phyloP scores from a whole-genome alignment of 2,797 vertebrate species.

The Percopsis omiscomaycus region DNA sequence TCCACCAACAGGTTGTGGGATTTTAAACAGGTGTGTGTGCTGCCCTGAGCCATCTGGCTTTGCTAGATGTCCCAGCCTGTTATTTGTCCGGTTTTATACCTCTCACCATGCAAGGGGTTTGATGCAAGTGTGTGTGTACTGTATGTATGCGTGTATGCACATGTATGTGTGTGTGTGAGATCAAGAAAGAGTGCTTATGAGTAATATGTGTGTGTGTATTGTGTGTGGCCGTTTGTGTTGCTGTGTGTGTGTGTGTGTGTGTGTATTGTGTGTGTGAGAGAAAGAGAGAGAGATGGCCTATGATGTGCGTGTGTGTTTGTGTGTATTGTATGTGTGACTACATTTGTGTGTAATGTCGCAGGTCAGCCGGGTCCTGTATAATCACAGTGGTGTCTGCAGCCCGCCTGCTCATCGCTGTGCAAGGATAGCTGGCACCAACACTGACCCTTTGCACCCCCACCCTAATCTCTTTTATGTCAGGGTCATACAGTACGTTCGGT shows the following conservation, averaged over 20 bases:
- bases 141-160: constrained; percentile 14
- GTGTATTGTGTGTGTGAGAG: constrained; percentile 16
- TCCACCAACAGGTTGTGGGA: constrained; percentile 61
- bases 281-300: no score
- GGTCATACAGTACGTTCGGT: constrained; percentile 16
- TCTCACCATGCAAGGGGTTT: constrained; percentile 43
- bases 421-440: constrained; percentile 62
- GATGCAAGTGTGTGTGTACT: constrained; percentile 12
- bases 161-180: constrained; percentile 14
- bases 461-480: not conserved
- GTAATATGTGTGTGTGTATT: not conserved
- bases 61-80: constrained; percentile 59
- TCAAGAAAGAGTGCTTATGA: no score
- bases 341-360: constrained; percentile 39
- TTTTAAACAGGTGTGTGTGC: constrained; percentile 62
- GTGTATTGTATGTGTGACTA: constrained; percentile 20
- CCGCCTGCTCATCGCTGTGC: constrained; percentile 48
- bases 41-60: constrained; percentile 63
- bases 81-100: constrained; percentile 62
- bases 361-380: constrained; percentile 70
- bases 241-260: constrained; percentile 11
- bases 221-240: constrained; percentile 5
- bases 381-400: constrained; percentile 65
- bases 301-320: constrained; percentile 19
- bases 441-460: constrained; percentile 43